Evolutionary conservation across 2,113 vertebrate species (phyloP).

Genomic region (Thryonomys swinderianus): DNA sequence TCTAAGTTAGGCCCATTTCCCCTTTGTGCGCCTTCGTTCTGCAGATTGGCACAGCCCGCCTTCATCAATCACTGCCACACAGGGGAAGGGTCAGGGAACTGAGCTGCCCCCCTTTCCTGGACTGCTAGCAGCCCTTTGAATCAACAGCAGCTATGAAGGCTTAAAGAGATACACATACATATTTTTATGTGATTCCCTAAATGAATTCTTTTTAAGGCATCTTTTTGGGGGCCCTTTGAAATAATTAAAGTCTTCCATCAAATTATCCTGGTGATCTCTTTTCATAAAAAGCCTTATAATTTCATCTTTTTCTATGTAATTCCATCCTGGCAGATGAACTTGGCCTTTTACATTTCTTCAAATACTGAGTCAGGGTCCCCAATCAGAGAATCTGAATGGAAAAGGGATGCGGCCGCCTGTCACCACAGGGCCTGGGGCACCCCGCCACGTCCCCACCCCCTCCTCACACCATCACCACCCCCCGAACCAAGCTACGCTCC

Average conservation of each 20-base stretch:
- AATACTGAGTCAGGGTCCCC: constrained; percentile 76
- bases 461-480: accelerated
- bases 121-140: constrained; percentile 70
- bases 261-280: constrained; percentile 85
- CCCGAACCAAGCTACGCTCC: accelerated
- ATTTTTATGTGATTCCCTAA: constrained; percentile 80
- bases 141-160: constrained; percentile 65
- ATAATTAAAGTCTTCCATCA: constrained; percentile 90
- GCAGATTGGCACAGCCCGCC: neutral
- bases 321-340: constrained; percentile 82
- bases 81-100: constrained; percentile 32
- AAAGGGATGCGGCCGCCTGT: neutral
- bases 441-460: neutral
- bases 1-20: neutral
- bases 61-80: neutral
- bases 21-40: neutral
- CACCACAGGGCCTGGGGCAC: neutral
- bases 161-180: constrained; percentile 69
- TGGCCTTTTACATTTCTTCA: constrained; percentile 72
- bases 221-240: constrained; percentile 82
- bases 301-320: constrained; percentile 85
- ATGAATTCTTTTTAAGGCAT: constrained; percentile 79
- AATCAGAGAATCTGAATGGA: constrained; percentile 73
- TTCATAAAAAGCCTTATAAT: constrained; percentile 86
- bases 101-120: constrained; percentile 44